Base-by-base conservation (phyloP, 2,888 invertebrate genomes). In the Drosophila sordidula region DNA sequence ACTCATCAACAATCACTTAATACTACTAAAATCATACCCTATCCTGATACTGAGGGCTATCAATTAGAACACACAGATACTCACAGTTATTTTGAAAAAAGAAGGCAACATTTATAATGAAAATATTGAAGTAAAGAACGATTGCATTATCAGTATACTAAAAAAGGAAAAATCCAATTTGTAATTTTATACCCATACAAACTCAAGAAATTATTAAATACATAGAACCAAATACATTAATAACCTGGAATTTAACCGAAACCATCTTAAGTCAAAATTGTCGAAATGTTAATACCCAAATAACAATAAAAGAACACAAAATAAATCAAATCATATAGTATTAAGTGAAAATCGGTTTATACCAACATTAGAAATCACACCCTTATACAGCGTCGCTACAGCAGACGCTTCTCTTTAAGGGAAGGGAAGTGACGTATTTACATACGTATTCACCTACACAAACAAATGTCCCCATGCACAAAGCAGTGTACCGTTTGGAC, bases 11-110 rank as follows among this genome's bases (percentile, higher is more conserved):
- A 32, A 32, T 32, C 32, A 61, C 54, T 44, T 38, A 34, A 54
- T 11, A 65, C 59, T 1, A 54, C 59, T 39, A 45, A 59, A 22
- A 59, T 66, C 18, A 45, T 59, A 16, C 44, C 59, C 4, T 64
- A 63, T 22, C 56, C 64, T 9, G 57, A 62, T 49, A 16, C 4
- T 42, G 32, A 55, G 26, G 55, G 55, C 2, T 50, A 47, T 38
- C 46, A 58, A 44, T 16, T 64, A 12, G 51, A 57, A 4, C n/a
- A 41, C 18, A 39, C 6, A 22, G 38, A 36, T 12, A 29, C 14
- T 22, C 5, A 41, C 4, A 14, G n/a, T 44, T 50, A 55, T 44
- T 55, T 55, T 38, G 44, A n/a, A 55, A 44, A 26, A 42, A 18
- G 9, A 54, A 4, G 32, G 9, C 2, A 62, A 49, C n/a, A 38